Evolutionary conservation across 2,888 invertebrate species (phyloP).

Genomic region (Nomada lathburiana): DNA sequence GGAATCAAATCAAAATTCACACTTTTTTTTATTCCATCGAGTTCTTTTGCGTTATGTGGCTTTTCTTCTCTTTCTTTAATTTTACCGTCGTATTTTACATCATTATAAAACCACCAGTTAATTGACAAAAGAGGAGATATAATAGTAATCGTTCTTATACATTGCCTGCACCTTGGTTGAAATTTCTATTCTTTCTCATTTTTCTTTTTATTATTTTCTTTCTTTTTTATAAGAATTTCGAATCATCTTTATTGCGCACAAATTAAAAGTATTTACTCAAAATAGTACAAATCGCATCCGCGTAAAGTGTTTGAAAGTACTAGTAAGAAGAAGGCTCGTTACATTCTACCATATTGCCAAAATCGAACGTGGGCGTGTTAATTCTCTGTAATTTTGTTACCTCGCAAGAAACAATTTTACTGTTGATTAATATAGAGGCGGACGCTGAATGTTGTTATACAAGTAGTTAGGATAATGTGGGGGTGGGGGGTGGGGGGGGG

Average conservation of each 20-base stretch:
- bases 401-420: slow-evolving; percentile 58
- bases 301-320: slow-evolving; percentile 42
- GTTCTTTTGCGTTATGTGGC: slow-evolving; percentile 32
- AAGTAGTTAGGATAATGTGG: slow-evolving; percentile 67
- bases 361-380: slow-evolving; percentile 37
- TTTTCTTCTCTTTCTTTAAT: slow-evolving; percentile 40
- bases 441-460: slow-evolving; percentile 62
- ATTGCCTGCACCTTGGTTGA: slow-evolving; percentile 52
- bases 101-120: slow-evolving; percentile 61
- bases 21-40: slow-evolving; percentile 51
- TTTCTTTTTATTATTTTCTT: slow-evolving; percentile 2
- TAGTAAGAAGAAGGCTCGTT: slow-evolving; percentile 37
- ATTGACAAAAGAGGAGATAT: slow-evolving; percentile 63
- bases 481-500: slow-evolving; percentile 54
- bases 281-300: slow-evolving; percentile 60
- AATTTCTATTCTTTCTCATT: neutral
- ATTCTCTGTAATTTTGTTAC: slow-evolving; percentile 40
- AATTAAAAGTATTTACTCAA: slow-evolving; percentile 59
- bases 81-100: slow-evolving; percentile 59
- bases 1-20: slow-evolving; percentile 43
- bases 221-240: slow-evolving; percentile 47
- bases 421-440: slow-evolving; percentile 55
- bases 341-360: slow-evolving; percentile 42
- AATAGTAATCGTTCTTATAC: slow-evolving; percentile 56
- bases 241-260: slow-evolving; percentile 59